Conservation (phyloP, 92 coral and sea anemone genomes). For the Epizoanthus scotinus region DNA sequence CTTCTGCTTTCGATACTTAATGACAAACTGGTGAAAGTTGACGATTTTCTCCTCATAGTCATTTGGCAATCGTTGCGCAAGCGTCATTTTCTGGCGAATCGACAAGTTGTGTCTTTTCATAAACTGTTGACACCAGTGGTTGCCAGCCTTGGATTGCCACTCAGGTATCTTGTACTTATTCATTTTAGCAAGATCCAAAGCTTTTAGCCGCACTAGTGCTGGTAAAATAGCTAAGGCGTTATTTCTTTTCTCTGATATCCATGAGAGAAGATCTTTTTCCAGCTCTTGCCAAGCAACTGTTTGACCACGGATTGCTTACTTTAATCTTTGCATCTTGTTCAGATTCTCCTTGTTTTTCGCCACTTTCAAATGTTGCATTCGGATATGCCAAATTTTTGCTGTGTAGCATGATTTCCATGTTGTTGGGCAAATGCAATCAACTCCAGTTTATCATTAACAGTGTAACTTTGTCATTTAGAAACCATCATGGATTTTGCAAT, state of each 20-base stretch:
- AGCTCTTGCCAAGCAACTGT: not conserved
- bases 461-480: no score
- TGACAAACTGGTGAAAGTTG: conserved; percentile 16
- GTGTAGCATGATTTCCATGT: not conserved
- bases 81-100: conserved; percentile 43
- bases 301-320: not conserved
- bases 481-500: no score
- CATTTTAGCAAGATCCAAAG: conserved; percentile 41
- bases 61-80: conserved; percentile 40
- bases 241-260: conserved; percentile 48
- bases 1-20: conserved; percentile 13
- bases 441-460: no score
- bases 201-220: conserved; percentile 36
- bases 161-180: conserved; percentile 32
- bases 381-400: not conserved
- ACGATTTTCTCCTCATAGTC: conserved; percentile 41
- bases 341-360: not conserved
- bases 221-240: conserved; percentile 48
- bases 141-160: conserved; percentile 30
- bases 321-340: not conserved
- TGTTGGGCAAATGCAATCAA: not conserved
- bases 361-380: not conserved
- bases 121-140: conserved; percentile 42
- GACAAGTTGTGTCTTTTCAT: conserved; percentile 48
- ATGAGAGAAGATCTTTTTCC: conserved; percentile 36